phyloP scores from a whole-genome alignment of 2,888 invertebrate genomes.

The Ganaspis brasiliensis region DNA sequence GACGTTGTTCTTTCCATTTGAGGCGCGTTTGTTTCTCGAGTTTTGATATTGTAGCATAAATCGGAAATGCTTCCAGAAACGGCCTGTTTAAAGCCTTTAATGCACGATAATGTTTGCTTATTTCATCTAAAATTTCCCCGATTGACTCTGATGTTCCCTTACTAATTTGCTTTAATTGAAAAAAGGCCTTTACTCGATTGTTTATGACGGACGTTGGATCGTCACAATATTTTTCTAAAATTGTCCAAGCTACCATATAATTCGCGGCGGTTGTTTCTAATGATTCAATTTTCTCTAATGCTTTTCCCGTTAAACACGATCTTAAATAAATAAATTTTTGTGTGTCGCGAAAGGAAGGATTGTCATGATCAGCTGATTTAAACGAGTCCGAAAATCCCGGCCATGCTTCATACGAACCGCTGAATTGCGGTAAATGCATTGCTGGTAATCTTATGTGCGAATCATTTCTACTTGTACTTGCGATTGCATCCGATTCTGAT shows the following conservation, averaged over 20 bases:
- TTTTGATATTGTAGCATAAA: slow-evolving; percentile 40
- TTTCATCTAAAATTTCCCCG: slow-evolving; percentile 14
- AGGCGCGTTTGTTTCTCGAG: slow-evolving; percentile 26
- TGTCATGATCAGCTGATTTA: neutral
- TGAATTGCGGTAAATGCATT: slow-evolving; percentile 36
- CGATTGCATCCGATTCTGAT: neutral
- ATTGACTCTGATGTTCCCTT: slow-evolving; percentile 54
- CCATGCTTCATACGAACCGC: slow-evolving; percentile 4
- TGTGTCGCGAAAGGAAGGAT: too few relatives aligned
- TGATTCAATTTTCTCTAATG: too few relatives aligned
- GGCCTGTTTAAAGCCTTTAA: slow-evolving; percentile 29
- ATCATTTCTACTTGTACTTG: neutral
- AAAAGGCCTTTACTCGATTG: slow-evolving; percentile 59
- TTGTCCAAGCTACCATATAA: too few relatives aligned
- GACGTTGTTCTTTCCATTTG: slow-evolving; percentile 26
- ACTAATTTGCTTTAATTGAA: slow-evolving; percentile 51
- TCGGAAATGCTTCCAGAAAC: slow-evolving; percentile 30
- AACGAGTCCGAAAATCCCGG: neutral
- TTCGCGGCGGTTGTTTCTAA: too few relatives aligned
- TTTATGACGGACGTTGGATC: too few relatives aligned
- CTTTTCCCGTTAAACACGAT: too few relatives aligned
- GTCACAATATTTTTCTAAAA: neutral
- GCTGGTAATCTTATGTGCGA: slow-evolving; percentile 3
- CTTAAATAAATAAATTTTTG: too few relatives aligned
- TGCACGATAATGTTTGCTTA: slow-evolving; percentile 22